phyloP scores from a whole-genome alignment of 2,888 invertebrate genomes.

The Leucania comma region DNA sequence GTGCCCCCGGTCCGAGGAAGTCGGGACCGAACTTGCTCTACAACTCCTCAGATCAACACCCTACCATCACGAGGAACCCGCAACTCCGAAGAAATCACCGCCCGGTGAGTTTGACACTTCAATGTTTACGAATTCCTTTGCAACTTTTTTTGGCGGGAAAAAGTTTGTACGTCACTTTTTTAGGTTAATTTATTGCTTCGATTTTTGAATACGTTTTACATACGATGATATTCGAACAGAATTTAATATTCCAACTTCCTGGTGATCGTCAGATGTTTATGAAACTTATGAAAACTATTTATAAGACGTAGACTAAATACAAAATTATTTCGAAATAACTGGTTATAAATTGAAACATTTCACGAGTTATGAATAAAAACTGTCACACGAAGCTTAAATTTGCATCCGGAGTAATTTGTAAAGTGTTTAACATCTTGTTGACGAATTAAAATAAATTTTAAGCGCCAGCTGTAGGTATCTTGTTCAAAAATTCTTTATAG shows the following conservation, averaged over 20 bases:
- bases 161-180: slow-evolving; percentile 62
- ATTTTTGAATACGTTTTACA: slow-evolving; percentile 22
- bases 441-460: slow-evolving; percentile 8
- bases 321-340: slow-evolving; percentile 43
- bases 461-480: neutral
- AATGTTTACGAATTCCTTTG: slow-evolving; percentile 46
- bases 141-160: slow-evolving; percentile 71
- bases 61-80: slow-evolving; percentile 74
- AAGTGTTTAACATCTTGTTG: slow-evolving; percentile 12
- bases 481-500: neutral
- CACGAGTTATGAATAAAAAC: slow-evolving; percentile 39
- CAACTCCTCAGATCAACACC: slow-evolving; percentile 74
- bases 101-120: slow-evolving; percentile 75
- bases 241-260: slow-evolving; percentile 10
- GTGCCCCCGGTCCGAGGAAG: slow-evolving; percentile 89
- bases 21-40: slow-evolving; percentile 86
- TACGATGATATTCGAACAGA: slow-evolving; percentile 15
- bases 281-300: slow-evolving; percentile 41
- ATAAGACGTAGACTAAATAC: slow-evolving; percentile 55
- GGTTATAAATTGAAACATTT: slow-evolving; percentile 40
- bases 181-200: slow-evolving; percentile 12
- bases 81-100: slow-evolving; percentile 80
- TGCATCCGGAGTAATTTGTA: slow-evolving; percentile 14
- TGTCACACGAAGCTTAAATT: slow-evolving; percentile 25
- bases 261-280: slow-evolving; percentile 44